Conservation (phyloP, 1,140 invertebrate species). For the Dendroctonus ponderosae region DNA sequence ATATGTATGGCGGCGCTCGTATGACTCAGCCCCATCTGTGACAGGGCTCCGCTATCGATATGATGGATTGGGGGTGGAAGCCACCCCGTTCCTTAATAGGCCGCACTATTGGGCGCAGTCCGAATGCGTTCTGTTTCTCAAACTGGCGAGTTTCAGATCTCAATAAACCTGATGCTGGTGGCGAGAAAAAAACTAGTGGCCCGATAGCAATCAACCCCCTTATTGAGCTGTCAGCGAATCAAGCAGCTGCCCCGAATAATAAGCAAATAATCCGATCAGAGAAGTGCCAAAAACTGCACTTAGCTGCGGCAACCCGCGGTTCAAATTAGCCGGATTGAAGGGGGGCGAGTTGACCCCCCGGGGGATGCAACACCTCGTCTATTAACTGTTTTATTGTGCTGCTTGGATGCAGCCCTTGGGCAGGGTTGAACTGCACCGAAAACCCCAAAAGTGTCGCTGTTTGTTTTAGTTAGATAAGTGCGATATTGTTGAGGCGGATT, state of each 20-base stretch:
- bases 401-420: no score
- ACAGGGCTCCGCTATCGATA: constrained; percentile 35
- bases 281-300: constrained; percentile 47
- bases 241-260: constrained; percentile 10
- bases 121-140: no score
- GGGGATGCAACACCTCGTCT: constrained; percentile 51
- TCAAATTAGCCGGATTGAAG: constrained; percentile 50
- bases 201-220: constrained; percentile 31
- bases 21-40: constrained; percentile 40
- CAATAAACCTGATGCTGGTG: no score
- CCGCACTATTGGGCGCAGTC: no score
- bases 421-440: no score
- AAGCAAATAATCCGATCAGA: constrained; percentile 43
- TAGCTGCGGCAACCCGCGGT: constrained; percentile 49
- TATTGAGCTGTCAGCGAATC: constrained; percentile 25
- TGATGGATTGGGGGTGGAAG: constrained; percentile 39
- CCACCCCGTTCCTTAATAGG: constrained; percentile 25
- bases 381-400: constrained; percentile 51
- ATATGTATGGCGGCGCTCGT: constrained; percentile 37
- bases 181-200: no score
- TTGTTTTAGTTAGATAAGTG: no score
- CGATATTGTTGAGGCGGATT: no score
- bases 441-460: no score
- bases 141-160: no score
- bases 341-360: constrained; percentile 39